phyloP scores from a whole-genome alignment of 2,113 vertebrate genomes.

The Colinus virginianus region DNA sequence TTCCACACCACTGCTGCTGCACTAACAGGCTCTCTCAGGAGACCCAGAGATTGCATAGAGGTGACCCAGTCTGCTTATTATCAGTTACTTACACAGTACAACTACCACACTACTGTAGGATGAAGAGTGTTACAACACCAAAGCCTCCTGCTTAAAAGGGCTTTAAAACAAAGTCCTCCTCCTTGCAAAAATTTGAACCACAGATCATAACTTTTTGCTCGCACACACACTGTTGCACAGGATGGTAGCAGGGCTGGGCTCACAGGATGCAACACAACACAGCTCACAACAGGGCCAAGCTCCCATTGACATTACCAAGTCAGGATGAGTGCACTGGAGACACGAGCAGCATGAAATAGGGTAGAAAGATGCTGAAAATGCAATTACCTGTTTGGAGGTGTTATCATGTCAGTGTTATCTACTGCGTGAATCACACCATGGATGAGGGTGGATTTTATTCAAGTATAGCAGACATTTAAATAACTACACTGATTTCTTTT shows the following conservation, averaged over 20 bases:
- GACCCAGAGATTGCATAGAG: not conserved
- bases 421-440: not conserved
- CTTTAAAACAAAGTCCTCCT: not conserved
- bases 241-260: not conserved
- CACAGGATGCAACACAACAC: accelerated
- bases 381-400: accelerated
- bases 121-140: not conserved
- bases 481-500: not conserved
- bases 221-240: accelerated
- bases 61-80: not conserved
- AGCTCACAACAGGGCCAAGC: accelerated
- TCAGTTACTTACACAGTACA: not conserved
- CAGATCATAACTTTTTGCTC: not conserved
- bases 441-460: not conserved
- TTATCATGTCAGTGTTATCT: not conserved
- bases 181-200: not conserved
- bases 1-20: not conserved
- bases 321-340: not conserved
- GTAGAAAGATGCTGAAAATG: not conserved
- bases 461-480: not conserved
- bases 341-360: not conserved
- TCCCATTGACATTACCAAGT: accelerated
- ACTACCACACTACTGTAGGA: not conserved
- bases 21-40: not conserved
- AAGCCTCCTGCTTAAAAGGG: not conserved